Base-by-base conservation (phyloP, 2,113 vertebrate species). In the Atlantisia rogersi region DNA sequence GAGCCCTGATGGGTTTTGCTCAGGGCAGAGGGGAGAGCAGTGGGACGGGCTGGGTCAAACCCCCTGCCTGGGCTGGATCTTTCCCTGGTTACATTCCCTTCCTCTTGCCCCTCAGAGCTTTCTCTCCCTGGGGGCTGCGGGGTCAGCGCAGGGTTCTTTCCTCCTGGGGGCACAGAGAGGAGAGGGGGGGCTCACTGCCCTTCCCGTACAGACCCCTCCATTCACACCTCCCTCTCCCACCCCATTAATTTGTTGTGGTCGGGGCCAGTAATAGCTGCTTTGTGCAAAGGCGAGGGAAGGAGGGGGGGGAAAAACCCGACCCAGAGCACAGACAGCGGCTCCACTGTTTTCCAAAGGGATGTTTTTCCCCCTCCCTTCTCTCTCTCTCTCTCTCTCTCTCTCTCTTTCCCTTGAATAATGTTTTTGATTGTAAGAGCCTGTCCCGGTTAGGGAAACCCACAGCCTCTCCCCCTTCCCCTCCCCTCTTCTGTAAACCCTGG, bases 261-360 rank as follows among this genome's bases (percentile, higher is more conserved):
- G 7, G 82, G 89, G 55, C 87, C 59, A 90, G 97, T 86, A 93
- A 96, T 78, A 81, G 96, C 64, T 31, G 96, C 95, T 98, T 97
- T 97, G 97, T 98, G 92, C 80, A 4, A 15, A 46, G 40, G 70
- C 89, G 6, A 53, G 96, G 80, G 81, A 86, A 88, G 80, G 82
- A 79, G 89, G 81, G 75, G 6, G 75, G 5, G 3, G n/a, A 76
- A 62, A 71, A 22, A 48, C 70, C 48, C 48, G 52, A 6, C 62
- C 88, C 18, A 48, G 63, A 4, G 5, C 35, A 28, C 60, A 96
- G 92, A 97, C 97, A 95, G 97, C 94, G 8, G 94, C 92, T 69
- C 74, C 65, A 86, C 95, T 96, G 96, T 98, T 97, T 95, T 77
- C 93, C 21, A 31, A 95, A 90, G 96, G 91, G 88, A 88, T 88